Percentiles rank a stretch among this genome's conserved stretches.
These are phyloP conservation scores for Trichogramma pretiosum DNA, from an alignment of 1,140 invertebrate genomes.

Conservation along the genomic window DNA sequence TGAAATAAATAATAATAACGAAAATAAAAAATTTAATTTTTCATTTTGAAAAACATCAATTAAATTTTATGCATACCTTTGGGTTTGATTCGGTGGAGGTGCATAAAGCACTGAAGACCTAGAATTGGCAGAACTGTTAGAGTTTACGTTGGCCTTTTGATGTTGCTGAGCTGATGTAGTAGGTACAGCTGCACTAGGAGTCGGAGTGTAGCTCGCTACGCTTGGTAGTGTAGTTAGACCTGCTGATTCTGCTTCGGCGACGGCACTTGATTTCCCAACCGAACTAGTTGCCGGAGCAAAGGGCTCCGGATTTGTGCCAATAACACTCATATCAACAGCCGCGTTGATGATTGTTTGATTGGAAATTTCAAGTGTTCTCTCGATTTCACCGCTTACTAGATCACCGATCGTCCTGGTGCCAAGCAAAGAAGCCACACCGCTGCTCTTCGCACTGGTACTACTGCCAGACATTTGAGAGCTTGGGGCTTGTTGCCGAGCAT, in stretches of 20 bases:
- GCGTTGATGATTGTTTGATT: constrained; percentile 79
- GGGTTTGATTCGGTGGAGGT: constrained; percentile 35
- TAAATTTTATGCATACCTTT: constrained; percentile 27
- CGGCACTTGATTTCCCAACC: constrained; percentile 44
- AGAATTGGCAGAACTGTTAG: constrained; percentile 27
- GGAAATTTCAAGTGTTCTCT: constrained; percentile 76
- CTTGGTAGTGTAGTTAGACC: constrained; percentile 50
- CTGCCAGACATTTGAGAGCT: neutral
- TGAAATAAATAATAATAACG: too few species aligned
- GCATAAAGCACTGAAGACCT: constrained; percentile 43
- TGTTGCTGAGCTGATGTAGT: too few species aligned
- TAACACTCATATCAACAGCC: constrained; percentile 49
- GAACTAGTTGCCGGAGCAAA: constrained; percentile 63
- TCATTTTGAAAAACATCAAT: too few species aligned
- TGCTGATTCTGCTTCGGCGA: constrained; percentile 48
- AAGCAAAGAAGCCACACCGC: constrained; percentile 48
- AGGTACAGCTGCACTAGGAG: constrained; percentile 27
- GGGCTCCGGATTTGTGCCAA: constrained; percentile 32
- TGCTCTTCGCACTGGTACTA: neutral
- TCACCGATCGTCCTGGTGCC: constrained; percentile 71
- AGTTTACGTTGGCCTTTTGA: too few species aligned
- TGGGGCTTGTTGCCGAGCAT: neutral
- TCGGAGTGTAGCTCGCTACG: constrained; percentile 46
- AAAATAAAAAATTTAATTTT: too few species aligned
- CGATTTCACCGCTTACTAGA: constrained; percentile 80